phyloP scores from a whole-genome alignment of 2,888 invertebrate genomes.

The Habrosyne pyritoides region DNA sequence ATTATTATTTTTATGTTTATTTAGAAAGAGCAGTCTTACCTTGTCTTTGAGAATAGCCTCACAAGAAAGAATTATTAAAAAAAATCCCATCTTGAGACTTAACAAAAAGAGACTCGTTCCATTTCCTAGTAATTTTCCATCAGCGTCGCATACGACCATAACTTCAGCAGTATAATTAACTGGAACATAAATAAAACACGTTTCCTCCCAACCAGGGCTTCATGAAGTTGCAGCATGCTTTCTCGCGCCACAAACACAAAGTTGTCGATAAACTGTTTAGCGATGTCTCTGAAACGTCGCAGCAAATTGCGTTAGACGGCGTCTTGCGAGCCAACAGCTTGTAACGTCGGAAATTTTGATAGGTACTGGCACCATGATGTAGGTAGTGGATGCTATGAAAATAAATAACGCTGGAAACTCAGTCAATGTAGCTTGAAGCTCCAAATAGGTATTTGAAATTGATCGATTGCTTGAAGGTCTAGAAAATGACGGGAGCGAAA shows the following conservation, averaged over 20 bases:
- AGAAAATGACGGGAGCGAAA: too few species aligned
- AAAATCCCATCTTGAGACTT: too few species aligned
- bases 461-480: too few species aligned
- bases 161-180: slow-evolving; percentile 25
- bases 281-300: slow-evolving; percentile 40
- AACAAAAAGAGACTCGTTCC: too few species aligned
- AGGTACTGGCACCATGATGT: slow-evolving; percentile 15
- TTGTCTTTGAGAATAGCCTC: too few species aligned
- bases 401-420: not conserved
- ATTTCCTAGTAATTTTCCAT: too few species aligned
- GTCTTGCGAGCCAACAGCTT: slow-evolving; percentile 42
- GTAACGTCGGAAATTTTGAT: slow-evolving; percentile 50
- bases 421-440: not conserved
- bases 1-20: too few species aligned
- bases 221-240: slow-evolving; percentile 31
- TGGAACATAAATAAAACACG: slow-evolving; percentile 15
- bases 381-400: slow-evolving; percentile 15
- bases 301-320: slow-evolving; percentile 57
- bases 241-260: slow-evolving; percentile 35
- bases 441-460: not conserved
- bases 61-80: too few species aligned
- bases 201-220: slow-evolving; percentile 10
- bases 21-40: too few species aligned
- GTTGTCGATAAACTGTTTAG: slow-evolving; percentile 57
- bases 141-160: slow-evolving; percentile 10